Evolutionary conservation across 2,888 invertebrate genomes (phyloP).

Genomic region (Hemithea aestivaria): DNA sequence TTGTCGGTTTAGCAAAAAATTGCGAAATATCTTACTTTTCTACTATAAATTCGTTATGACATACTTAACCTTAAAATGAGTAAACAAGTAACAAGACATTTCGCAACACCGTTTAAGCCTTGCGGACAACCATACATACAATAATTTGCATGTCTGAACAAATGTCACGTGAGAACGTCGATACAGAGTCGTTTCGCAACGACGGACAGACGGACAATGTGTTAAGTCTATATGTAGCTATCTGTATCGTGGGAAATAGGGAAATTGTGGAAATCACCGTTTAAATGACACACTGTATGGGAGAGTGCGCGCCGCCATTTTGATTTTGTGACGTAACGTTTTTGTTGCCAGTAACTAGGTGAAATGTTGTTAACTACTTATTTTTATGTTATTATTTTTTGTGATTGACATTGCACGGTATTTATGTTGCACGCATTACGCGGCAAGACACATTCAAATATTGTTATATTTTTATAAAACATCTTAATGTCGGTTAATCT

Average conservation of each 20-base stretch:
- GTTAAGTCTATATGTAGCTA: too few species aligned
- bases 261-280: slow-evolving; percentile 32
- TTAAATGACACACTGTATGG: slow-evolving; percentile 33
- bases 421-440: too few species aligned
- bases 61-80: slow-evolving; percentile 2
- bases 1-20: too few species aligned
- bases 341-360: slow-evolving; percentile 1
- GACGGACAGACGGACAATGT: slow-evolving; percentile 27
- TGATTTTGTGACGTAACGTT: slow-evolving; percentile 13
- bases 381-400: too few species aligned
- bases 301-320: slow-evolving; percentile 25
- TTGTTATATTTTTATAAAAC: too few species aligned
- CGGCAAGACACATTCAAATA: too few species aligned
- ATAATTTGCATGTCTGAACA: slow-evolving; percentile 29
- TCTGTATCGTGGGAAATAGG: slow-evolving; percentile 34
- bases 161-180: slow-evolving; percentile 33
- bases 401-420: too few species aligned
- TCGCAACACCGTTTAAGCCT: slow-evolving; percentile 22
- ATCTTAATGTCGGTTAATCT: too few species aligned
- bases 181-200: slow-evolving; percentile 33
- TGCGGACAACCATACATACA: slow-evolving; percentile 20
- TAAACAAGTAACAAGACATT: slow-evolving; percentile 21
- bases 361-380: too few species aligned
- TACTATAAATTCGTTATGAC: too few species aligned
- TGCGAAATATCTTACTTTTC: too few species aligned